Percentiles rank a stretch among this genome's conserved stretches.
Conservation (phyloP, 2,797 vertebrate genomes). For the Chaetodon trifasciatus region DNA sequence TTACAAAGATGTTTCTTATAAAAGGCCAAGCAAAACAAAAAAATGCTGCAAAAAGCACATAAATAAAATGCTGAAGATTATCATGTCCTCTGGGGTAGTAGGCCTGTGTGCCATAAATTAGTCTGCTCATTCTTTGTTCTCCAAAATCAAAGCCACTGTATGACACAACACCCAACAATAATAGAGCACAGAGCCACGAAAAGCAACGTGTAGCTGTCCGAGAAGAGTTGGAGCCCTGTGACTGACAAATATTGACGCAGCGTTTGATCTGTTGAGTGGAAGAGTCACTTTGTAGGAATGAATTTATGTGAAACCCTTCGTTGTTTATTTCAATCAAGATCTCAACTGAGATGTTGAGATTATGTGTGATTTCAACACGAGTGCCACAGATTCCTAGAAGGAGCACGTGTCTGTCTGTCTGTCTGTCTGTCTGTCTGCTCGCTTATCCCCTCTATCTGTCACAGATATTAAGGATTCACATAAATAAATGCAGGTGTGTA, state of each 20-base stretch:
- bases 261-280: conserved; percentile 67
- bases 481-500: conserved; percentile 4
- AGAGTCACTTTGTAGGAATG: conserved; percentile 13
- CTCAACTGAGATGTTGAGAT: conserved; percentile 2
- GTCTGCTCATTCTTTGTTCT: conserved; percentile 60
- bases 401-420: conserved; percentile 35
- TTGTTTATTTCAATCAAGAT: conserved; percentile 11
- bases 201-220: conserved; percentile 45
- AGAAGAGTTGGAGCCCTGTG: conserved; percentile 39
- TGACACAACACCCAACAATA: conserved; percentile 62
- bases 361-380: conserved; percentile 32
- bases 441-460: not conserved
- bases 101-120: conserved; percentile 21
- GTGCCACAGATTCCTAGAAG: conserved; percentile 44
- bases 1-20: not conserved
- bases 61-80: not conserved
- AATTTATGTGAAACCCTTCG: not conserved
- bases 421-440: conserved; percentile 27
- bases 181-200: conserved; percentile 49
- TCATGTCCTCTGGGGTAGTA: not conserved
- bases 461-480: conserved; percentile 26
- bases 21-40: not conserved
- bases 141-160: conserved; percentile 54
- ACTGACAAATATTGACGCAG: conserved; percentile 72
- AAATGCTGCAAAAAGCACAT: not conserved